Conservation (phyloP, 35 echinoderm and acorn worm species). For the Heliocidaris erythrogramma region DNA sequence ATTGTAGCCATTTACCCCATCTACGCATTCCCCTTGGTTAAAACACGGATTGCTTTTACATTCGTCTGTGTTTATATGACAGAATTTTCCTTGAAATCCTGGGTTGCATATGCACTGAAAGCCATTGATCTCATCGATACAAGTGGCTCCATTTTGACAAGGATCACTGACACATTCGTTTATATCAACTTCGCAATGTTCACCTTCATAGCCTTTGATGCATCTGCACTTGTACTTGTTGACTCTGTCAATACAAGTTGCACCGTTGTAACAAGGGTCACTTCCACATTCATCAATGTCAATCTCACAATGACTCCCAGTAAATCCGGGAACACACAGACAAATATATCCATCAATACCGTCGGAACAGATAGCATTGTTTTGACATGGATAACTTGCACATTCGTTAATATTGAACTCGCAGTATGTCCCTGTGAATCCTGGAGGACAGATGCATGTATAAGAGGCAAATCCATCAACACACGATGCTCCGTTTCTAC, state of each 20-base stretch:
- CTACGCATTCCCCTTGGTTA: slow-evolving; percentile 49
- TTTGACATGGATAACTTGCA: slow-evolving; percentile 63
- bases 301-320: slow-evolving; percentile 60
- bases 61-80: slow-evolving; percentile 60
- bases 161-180: slow-evolving; percentile 65
- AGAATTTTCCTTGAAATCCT: slow-evolving; percentile 56
- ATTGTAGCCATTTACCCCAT: slow-evolving; percentile 32
- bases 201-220: slow-evolving; percentile 53
- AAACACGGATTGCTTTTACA: slow-evolving; percentile 46
- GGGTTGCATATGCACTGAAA: slow-evolving; percentile 60
- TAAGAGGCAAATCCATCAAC: slow-evolving; percentile 55
- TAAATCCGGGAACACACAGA: slow-evolving; percentile 70
- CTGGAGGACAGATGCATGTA: slow-evolving; percentile 54
- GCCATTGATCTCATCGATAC: slow-evolving; percentile 58
- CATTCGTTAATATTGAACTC: slow-evolving; percentile 71
- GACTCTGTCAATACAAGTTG: slow-evolving; percentile 58
- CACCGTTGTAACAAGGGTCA: slow-evolving; percentile 61
- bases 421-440: slow-evolving; percentile 62
- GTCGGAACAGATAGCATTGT: slow-evolving; percentile 63
- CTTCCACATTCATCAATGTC: slow-evolving; percentile 64
- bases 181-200: slow-evolving; percentile 53
- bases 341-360: slow-evolving; percentile 56
- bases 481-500: slow-evolving; percentile 62
- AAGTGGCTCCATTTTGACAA: slow-evolving; percentile 64
- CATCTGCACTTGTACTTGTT: slow-evolving; percentile 59